These are phyloP conservation scores for Betta splendens DNA, from an alignment of 2,797 vertebrate species.

Conservation along the genomic window DNA sequence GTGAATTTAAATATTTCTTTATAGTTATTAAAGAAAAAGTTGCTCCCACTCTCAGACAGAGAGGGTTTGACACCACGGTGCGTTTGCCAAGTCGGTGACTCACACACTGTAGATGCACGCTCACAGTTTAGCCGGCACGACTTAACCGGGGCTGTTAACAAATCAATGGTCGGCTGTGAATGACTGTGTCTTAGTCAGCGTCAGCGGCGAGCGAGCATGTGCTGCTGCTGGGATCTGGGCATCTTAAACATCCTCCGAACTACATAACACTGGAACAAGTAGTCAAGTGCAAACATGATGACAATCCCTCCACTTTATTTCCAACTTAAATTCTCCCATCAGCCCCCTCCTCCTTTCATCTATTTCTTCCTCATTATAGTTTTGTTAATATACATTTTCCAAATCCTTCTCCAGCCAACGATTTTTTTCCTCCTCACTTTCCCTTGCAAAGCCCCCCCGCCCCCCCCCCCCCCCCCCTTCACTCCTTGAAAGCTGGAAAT, in stretches of 20 bases:
- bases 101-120: conserved; percentile 5
- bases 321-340: conserved; percentile 20
- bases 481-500: conserved; percentile 79
- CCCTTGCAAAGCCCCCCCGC: conserved; percentile 1
- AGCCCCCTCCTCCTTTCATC: conserved; percentile 41
- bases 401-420: conserved; percentile 40
- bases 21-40: conserved; percentile 13
- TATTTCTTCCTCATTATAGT: conserved; percentile 38
- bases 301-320: conserved; percentile 13
- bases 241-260: conserved; percentile 16
- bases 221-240: conserved; percentile 21
- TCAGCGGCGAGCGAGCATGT: conserved; percentile 12
- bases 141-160: conserved; percentile 43
- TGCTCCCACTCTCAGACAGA: conserved; percentile 14
- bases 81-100: conserved; percentile 30
- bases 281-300: conserved; percentile 16
- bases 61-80: conserved; percentile 6
- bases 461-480: not conserved
- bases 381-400: conserved; percentile 45
- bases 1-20: not conserved
- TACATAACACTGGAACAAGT: conserved; percentile 12
- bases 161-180: conserved; percentile 54
- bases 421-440: conserved; percentile 5
- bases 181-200: conserved; percentile 31
- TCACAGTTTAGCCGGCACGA: conserved; percentile 32